These are phyloP conservation scores for Drosophila willistoni DNA, from an alignment of 1,140 invertebrate genomes.

Conservation along the genomic window DNA sequence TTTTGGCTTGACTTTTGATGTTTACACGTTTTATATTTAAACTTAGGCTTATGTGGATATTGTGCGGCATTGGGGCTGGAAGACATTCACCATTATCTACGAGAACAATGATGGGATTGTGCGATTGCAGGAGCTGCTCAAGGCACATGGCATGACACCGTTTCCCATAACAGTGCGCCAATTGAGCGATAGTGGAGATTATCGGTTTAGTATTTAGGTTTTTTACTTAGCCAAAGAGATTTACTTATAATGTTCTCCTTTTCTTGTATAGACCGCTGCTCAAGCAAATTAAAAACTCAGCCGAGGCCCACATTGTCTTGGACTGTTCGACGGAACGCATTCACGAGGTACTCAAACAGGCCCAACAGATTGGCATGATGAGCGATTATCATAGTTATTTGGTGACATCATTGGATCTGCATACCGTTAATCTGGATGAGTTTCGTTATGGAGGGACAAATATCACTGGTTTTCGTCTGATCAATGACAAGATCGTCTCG, in stretches of 20 bases:
- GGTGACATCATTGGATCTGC: slow-evolving; percentile 94
- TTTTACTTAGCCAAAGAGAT: background rate
- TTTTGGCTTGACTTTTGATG: background rate
- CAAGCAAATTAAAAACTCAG: slow-evolving; percentile 95
- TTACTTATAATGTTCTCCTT: background rate
- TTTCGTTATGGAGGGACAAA: slow-evolving; percentile 97
- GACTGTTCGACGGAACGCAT: slow-evolving; percentile 95
- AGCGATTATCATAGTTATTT: slow-evolving; percentile 96
- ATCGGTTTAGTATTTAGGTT: slow-evolving; percentile 85
- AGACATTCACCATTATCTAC: slow-evolving; percentile 96
- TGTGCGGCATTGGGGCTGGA: slow-evolving; percentile 95
- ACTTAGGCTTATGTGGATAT: slow-evolving; percentile 94
- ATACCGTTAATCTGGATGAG: slow-evolving; percentile 95
- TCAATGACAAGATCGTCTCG: slow-evolving; percentile 85
- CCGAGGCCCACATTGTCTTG: slow-evolving; percentile 95
- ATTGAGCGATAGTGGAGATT: slow-evolving; percentile 90
- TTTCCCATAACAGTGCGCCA: slow-evolving; percentile 92
- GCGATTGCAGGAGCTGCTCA: slow-evolving; percentile 95
- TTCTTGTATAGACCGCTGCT: slow-evolving; percentile 88
- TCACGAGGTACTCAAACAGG: slow-evolving; percentile 93
- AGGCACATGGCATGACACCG: slow-evolving; percentile 93
- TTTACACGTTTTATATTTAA: slow-evolving; percentile 29
- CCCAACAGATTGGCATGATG: slow-evolving; percentile 98
- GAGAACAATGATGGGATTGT: slow-evolving; percentile 97
- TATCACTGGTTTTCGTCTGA: slow-evolving; percentile 93